Conservation (phyloP, 2,888 invertebrate species). For the Nudaria mundana region DNA sequence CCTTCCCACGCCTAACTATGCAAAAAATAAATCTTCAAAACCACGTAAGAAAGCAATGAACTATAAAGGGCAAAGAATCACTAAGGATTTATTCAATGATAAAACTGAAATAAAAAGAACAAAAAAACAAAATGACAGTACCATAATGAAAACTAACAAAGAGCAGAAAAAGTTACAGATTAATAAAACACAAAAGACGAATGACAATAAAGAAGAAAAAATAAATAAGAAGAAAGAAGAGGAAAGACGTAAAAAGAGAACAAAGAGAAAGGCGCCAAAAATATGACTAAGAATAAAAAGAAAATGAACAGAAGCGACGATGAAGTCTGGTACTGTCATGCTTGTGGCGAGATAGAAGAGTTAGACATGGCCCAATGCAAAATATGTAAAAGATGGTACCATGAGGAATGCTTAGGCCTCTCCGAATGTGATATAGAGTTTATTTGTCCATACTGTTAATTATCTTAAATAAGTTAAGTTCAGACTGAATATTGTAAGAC, state of each 20-base stretch:
- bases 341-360: not conserved
- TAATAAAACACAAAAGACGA: constrained; percentile 1
- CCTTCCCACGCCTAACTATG: not conserved
- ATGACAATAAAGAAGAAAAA: not conserved
- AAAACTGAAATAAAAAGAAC: not conserved
- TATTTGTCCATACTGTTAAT: not conserved
- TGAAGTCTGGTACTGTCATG: constrained; percentile 1
- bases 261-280: not conserved
- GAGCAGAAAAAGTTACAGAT: constrained; percentile 1
- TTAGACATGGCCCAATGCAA: constrained; percentile 2
- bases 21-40: not conserved
- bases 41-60: constrained; percentile 1
- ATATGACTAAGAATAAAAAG: not conserved
- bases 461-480: constrained; percentile 1
- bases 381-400: constrained; percentile 1
- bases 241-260: not conserved
- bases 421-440: not conserved
- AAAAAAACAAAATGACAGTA: constrained; percentile 2
- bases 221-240: not conserved
- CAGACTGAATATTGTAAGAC: not conserved
- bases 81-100: constrained; percentile 1
- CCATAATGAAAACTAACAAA: constrained; percentile 1
- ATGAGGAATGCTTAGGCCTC: constrained; percentile 2
- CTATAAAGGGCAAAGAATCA: constrained; percentile 2
- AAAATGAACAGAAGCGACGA: constrained; percentile 1